Conservation (phyloP, 2,113 vertebrate genomes). For the Uria aalge region DNA sequence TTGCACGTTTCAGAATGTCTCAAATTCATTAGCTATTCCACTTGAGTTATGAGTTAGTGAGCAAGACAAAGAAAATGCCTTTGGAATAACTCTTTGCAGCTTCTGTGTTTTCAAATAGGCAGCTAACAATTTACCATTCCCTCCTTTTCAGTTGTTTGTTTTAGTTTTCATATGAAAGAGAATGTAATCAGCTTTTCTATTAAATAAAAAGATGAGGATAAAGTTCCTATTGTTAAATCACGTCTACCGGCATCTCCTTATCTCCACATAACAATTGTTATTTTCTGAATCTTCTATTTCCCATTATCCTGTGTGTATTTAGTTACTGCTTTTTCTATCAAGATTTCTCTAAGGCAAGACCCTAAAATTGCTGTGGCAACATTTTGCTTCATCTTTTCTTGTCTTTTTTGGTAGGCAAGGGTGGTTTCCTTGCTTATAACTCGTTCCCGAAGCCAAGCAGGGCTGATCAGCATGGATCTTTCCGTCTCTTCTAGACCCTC, state of each 20-base stretch:
- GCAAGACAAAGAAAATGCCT: background rate
- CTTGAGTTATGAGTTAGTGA: background rate
- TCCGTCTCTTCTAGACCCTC: background rate
- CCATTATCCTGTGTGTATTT: background rate
- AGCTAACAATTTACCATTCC: background rate
- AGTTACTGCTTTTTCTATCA: background rate
- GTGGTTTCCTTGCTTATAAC: background rate
- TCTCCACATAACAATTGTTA: background rate
- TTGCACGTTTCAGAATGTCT: background rate
- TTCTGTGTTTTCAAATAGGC: background rate
- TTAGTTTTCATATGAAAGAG: background rate
- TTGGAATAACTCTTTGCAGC: background rate
- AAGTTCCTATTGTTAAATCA: background rate
- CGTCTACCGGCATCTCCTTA: background rate
- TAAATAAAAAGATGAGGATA: background rate
- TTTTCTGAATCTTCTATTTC: background rate
- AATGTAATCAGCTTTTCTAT: background rate
- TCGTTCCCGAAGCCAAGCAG: background rate
- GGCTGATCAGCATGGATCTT: background rate
- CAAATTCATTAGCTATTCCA: conserved; percentile 40
- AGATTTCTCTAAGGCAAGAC: background rate
- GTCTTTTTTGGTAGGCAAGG: background rate
- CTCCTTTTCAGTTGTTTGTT: background rate
- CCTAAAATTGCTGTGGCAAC: background rate
- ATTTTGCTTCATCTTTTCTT: background rate